phyloP scores from a whole-genome alignment of 1,140 invertebrate genomes.

The Pomacea maculata region DNA sequence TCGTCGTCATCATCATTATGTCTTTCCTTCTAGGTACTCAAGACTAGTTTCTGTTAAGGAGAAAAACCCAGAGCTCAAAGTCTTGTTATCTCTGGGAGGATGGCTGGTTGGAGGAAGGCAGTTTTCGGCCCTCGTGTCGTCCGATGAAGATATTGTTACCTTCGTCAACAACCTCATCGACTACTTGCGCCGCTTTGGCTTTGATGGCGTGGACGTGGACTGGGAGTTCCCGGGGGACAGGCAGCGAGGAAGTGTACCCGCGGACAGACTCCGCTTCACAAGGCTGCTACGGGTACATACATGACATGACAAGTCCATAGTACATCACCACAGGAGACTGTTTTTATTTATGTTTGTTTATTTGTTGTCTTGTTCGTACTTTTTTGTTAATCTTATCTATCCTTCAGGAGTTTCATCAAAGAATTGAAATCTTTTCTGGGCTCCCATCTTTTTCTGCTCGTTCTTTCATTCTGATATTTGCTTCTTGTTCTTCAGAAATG shows the following conservation, averaged over 20 bases:
- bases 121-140: slow-evolving; percentile 52
- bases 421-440: too few relatives aligned
- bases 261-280: slow-evolving; percentile 42
- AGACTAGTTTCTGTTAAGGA: slow-evolving; percentile 29
- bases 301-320: too few relatives aligned
- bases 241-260: slow-evolving; percentile 30
- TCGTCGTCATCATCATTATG: not conserved
- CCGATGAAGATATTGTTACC: slow-evolving; percentile 25
- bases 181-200: slow-evolving; percentile 89
- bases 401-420: too few relatives aligned
- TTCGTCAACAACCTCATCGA: slow-evolving; percentile 72
- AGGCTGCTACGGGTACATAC: slow-evolving; percentile 31
- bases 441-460: too few relatives aligned
- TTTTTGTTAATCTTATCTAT: not conserved
- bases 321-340: not conserved
- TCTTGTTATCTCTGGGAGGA: slow-evolving; percentile 91
- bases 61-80: slow-evolving; percentile 70
- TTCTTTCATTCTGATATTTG: too few relatives aligned
- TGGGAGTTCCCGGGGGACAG: slow-evolving; percentile 86
- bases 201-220: slow-evolving; percentile 94
- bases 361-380: too few relatives aligned
- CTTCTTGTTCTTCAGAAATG: too few relatives aligned
- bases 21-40: slow-evolving; percentile 16
- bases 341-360: not conserved
- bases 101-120: slow-evolving; percentile 94